phyloP scores from a whole-genome alignment of 2,797 vertebrate species.

The Catharus ustulatus region DNA sequence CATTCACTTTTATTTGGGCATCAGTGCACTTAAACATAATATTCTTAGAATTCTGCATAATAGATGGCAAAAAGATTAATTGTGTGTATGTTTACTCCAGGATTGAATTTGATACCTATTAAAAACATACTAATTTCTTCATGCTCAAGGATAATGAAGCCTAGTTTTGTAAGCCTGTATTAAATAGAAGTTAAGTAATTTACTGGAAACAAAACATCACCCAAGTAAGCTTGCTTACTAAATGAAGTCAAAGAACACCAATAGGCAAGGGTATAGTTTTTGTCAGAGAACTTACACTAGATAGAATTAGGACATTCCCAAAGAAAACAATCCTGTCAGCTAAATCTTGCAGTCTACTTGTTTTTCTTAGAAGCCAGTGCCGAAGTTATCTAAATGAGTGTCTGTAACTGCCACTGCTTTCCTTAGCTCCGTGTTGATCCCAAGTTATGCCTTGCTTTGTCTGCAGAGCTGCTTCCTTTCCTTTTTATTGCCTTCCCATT shows the following conservation, averaged over 20 bases:
- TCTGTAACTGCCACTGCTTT: not conserved
- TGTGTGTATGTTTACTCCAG: not conserved
- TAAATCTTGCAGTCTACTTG: not conserved
- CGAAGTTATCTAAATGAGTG: not conserved
- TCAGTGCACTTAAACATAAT: not conserved
- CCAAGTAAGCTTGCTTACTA: not conserved
- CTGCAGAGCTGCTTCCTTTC: not conserved
- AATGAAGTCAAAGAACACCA: not conserved
- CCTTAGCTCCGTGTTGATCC: not conserved
- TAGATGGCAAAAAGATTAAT: not conserved
- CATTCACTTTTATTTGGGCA: not conserved
- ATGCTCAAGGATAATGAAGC: not conserved
- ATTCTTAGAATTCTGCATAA: not conserved
- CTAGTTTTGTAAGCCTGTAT: not conserved
- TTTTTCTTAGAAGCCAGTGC: not conserved
- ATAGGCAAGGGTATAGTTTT: not conserved
- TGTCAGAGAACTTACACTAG: accelerated
- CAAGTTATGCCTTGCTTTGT: not conserved
- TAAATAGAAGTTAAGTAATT: not conserved
- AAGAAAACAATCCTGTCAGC: not conserved
- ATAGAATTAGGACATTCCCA: not conserved
- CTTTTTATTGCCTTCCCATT: not conserved
- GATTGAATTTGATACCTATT: not conserved
- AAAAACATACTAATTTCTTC: not conserved
- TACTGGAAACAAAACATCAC: not conserved